Conservation (phyloP, 2,888 invertebrate genomes). For the Lacanobia wlatinum region DNA sequence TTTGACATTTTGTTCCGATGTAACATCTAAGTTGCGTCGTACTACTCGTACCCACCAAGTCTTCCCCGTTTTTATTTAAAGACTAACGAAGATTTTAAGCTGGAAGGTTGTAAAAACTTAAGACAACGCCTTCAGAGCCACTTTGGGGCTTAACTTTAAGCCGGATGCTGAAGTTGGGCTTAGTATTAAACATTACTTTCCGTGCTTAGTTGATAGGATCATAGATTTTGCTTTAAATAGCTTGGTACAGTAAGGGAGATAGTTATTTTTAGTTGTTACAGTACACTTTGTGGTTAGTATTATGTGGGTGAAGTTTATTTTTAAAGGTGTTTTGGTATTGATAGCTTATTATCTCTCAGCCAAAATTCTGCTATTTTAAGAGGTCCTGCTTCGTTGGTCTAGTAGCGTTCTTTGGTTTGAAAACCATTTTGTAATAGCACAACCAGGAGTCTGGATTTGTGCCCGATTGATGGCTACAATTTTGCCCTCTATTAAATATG, state of each 20-base stretch:
- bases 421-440: too few species aligned
- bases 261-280: constrained; percentile 4
- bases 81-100: constrained; percentile 72
- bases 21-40: constrained; percentile 6
- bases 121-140: constrained; percentile 66
- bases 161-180: constrained; percentile 64
- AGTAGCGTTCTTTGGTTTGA: too few species aligned
- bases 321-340: background rate
- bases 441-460: too few species aligned
- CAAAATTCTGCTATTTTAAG: too few species aligned
- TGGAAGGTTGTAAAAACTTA: constrained; percentile 72
- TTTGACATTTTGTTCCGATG: background rate
- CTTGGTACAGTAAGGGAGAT: constrained; percentile 6
- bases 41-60: constrained; percentile 51
- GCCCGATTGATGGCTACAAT: too few species aligned
- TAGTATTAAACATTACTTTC: constrained; percentile 62
- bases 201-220: constrained; percentile 54
- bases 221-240: constrained; percentile 60
- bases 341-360: background rate
- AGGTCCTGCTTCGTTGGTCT: background rate
- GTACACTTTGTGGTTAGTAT: constrained; percentile 5
- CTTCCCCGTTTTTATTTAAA: constrained; percentile 63
- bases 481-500: too few species aligned
- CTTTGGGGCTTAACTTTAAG: constrained; percentile 70
- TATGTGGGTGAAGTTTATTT: background rate